Evolutionary conservation across 2,888 invertebrate genomes (phyloP), one percentile per base, ranked within the genome.

Genomic region (Drosophila paucipuncta): DNA sequence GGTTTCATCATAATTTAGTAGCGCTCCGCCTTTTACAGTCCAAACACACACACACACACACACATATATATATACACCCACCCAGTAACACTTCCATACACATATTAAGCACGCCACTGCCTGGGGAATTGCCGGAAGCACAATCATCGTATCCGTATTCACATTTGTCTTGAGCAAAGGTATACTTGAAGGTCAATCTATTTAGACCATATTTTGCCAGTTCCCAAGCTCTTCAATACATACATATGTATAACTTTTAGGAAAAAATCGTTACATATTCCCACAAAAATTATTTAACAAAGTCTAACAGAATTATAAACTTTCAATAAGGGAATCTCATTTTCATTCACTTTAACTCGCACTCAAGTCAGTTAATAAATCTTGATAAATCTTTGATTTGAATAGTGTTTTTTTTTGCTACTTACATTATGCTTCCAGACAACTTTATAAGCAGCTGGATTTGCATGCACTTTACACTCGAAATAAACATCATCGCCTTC

Each of bases 401-500:
- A 63, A 50, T 49, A 66, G 52, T 33, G 59, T 62, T 71, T 67
- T 71, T 67, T 74, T 65, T 68, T 62, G 58, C 58, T 89, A 96
- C 96, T 96, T 94, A 97, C 97, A 93, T 96, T 96, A 93, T 96
- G 96, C 88, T 95, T 95, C 97, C 97, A 97, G 72, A 96, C 94
- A 85, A 97, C 96, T 94, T 96, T 96, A 93, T 97, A 96, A 85
- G 96, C 96, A 92, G 94, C 94, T 18, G 97, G 97, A 94, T 97
- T 97, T 80, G 97, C 96, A 92, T 95, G 95, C 86, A 97, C 95
- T 94, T 96, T 95, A 94, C 97, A 97, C 94, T 96, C 96, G 92
- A 97, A 96, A 92, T 96, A 96, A 80, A 96, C 96, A 93, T 97
- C 96, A 91, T 96, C 96, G 73, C 96, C 96, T 93, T 97, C 97